Evolutionary conservation across 2,797 vertebrate species (phyloP), one percentile per base, ranked within the genome.

Genomic region (Sitta carolinensis): DNA sequence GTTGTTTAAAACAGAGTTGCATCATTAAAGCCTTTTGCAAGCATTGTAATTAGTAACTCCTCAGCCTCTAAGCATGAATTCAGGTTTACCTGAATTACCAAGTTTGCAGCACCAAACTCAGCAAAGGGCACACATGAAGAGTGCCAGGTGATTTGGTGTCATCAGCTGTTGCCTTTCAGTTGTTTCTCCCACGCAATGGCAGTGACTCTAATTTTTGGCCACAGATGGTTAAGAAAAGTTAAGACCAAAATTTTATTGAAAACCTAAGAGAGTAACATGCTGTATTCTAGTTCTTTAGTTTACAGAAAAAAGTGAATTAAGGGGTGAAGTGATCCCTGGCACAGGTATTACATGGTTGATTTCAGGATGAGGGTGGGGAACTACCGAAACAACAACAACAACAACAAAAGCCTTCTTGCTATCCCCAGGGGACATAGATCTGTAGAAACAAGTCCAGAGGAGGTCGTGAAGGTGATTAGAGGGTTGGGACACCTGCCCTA

Each of bases 261-360:
- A 40, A 40, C 13, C 40, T 40, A 40, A 40, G 40, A 40, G 40
- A 40, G 14, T 51, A 45, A 57, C 2, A 32, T 34, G 10, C 30
- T 87, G 21, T 42, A 6, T 57, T 55, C 30, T 59, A 36, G 30
- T 47, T 27, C 68, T 72, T 77, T 15, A 14, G 12, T 29, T 64
- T n/a, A 61, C 15, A 68, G 52, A 25, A 78, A 17, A 78, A 50
- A 21, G 4, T 30, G 16, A 48, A 59, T 50, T 27, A 59, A 59
- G 79, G 19, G 13, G 10, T 2, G 19, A 64, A 67, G 18, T 1
- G 21, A 51, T 20, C n/a, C 36, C 22, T 10, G 13, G 54, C 15
- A 9, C 5, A 29, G 32, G 0, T 21, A 7, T 50, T 26, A 45
- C 5, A 8, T 0, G 1, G 6, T 3, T 26, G 30, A 22, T 25